Evolutionary conservation across 2,888 invertebrate species (phyloP), one percentile per base, ranked within the genome.

Genomic region (Megamerina dolium): DNA sequence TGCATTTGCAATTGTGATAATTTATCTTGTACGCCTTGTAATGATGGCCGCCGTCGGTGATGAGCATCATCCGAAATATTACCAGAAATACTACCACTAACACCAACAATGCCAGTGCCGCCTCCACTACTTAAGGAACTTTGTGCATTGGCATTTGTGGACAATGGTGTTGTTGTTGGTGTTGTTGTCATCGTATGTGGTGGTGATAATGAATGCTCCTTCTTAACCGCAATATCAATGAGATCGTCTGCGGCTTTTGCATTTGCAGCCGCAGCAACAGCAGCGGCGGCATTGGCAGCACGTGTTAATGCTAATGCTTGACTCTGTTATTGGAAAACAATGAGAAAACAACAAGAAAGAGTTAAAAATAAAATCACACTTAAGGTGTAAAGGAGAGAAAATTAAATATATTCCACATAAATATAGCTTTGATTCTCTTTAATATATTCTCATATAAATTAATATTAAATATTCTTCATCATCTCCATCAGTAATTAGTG

Each of bases 251-350:
- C 34, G 19, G 38, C 57, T 51, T 44, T 58, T 30, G 56, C 61
- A 37, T 49, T 51, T 17, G 62, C 61, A 17, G 64, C 66, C 21
- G 59, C 66, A 30, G 60, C 64, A n/a, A n/a, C n/a, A 13, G 62
- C 66, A 16, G 66, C 54, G n/a, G 50, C 64, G 39, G 64, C 62
- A 51, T 61, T 63, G 30, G 62, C 62, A 23, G 62, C 67, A 37
- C 80, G 76, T 51, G 82, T 82, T 64, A 82, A 68, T 46, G 82
- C 81, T 66, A 82, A 66, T 39, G 81, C 82, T 66, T 82, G 81
- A 62, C 78, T 81, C 82, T 82, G 73, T 41, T 74, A 74, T 46
- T n/a, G n/a, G n/a, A n/a, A n/a, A n/a, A n/a, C 45, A 45, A 43
- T 50, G 48, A 61, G 31, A 54, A 41, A 37, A 39, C 43, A 48